Base-by-base conservation (phyloP, 2,888 invertebrate species). In the Hemithea aestivaria region DNA sequence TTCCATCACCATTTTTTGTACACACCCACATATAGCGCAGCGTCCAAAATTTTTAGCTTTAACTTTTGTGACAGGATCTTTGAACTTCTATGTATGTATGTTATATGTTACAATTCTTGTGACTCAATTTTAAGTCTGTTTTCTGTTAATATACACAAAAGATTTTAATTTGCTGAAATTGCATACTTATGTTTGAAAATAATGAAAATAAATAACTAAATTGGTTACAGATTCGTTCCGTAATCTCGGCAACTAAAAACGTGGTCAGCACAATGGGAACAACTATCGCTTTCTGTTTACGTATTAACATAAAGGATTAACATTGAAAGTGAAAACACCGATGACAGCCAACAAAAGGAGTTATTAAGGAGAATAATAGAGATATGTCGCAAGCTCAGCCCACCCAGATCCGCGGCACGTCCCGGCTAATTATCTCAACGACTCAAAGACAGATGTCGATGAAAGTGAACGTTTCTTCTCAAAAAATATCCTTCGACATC, bases 311-410 rank as follows among this genome's bases (percentile, higher is more conserved):
- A 73, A 75, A 70, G 72, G 75, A 80, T 80, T 53, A 73, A 73
- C 64, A 51, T 60, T 62, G 75, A 84, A 82, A 84, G 84, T 81
- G 84, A 85, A 84, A 85, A 79, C 72, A 71, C 59, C 55, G 66
- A 58, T 73, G 73, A 81, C 77, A 79, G 74, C 58, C 50, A 48
- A 68, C 67, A 80, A 81, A 71, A 65, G 71, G 49, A 59, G 55
- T 73, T 66, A 75, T 75, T 73, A 74, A 45, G 54, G 50, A 60
- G 57, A 71, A 79, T 71, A 73, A 73, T 69, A 65, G 66, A 61
- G 58, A 53, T 42, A 57, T 60, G 63, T 61, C 53, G 56, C 64
- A 60, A 65, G 55, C 51, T 36, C 49, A 16, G 75, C 62, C 74
- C 85, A 83, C 84, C 83, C 82, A 71, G n/a, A n/a, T n/a, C n/a